Evolutionary conservation across 1,140 invertebrate genomes (phyloP).

Genomic region (Samia ricini): DNA sequence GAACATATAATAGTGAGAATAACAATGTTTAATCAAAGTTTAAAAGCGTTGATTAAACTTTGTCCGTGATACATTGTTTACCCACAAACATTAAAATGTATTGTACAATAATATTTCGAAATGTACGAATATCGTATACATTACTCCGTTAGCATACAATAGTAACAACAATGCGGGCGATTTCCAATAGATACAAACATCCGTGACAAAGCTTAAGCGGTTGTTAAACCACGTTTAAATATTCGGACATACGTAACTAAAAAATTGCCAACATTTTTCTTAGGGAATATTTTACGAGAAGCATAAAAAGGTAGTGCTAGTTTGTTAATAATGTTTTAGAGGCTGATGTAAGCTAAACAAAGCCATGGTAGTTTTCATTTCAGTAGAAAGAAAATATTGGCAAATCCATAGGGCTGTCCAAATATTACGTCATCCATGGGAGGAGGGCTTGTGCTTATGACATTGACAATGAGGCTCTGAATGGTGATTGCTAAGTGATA

Average conservation of each 20-base stretch:
- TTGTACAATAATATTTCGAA: neutral
- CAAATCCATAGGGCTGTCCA: too few relatives aligned
- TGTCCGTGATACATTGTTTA: neutral
- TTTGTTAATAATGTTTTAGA: too few relatives aligned
- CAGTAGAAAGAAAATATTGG: too few relatives aligned
- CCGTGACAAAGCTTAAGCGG: conserved; percentile 23
- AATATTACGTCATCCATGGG: too few relatives aligned
- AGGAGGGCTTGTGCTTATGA: too few relatives aligned
- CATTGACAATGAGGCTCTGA: too few relatives aligned
- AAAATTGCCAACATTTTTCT: conserved; percentile 18
- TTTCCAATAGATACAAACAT: conserved; percentile 15
- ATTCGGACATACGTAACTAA: conserved; percentile 41
- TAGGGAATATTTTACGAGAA: too few relatives aligned
- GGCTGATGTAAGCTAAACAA: too few relatives aligned
- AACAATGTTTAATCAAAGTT: neutral
- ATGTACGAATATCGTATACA: neutral
- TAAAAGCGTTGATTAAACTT: neutral
- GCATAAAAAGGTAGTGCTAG: too few relatives aligned
- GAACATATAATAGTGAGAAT: neutral
- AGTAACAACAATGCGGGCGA: conserved; percentile 6
- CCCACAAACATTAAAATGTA: neutral
- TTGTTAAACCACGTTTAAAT: conserved; percentile 31
- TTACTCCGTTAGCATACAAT: conserved; percentile 3
- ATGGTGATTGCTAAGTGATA: too few relatives aligned
- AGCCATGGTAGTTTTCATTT: too few relatives aligned